These are phyloP conservation scores for Thera obeliscata DNA, from an alignment of 2,888 invertebrate species.

Conservation along the genomic window DNA sequence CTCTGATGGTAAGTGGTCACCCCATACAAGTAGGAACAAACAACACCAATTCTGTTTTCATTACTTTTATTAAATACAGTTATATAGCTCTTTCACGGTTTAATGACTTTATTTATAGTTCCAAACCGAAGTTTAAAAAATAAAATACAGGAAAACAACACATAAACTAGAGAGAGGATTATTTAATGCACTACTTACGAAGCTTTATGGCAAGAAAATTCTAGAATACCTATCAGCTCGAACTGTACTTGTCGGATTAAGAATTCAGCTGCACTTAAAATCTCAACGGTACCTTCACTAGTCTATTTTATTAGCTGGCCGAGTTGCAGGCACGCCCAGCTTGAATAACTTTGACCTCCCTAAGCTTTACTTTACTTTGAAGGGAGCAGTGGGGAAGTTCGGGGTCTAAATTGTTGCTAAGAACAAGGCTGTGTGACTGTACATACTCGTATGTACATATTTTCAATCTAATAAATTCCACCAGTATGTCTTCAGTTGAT, in stretches of 20 bases:
- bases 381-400: slow-evolving; percentile 1
- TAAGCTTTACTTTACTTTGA: slow-evolving; percentile 24
- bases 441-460: too few relatives aligned
- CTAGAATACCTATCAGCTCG: slow-evolving; percentile 9
- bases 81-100: too few relatives aligned
- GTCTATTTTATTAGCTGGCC: slow-evolving; percentile 38
- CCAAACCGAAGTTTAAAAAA: too few relatives aligned
- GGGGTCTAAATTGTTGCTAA: slow-evolving; percentile 12
- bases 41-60: too few relatives aligned
- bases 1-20: too few relatives aligned
- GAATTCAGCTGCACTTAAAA: slow-evolving; percentile 36
- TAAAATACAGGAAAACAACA: too few relatives aligned
- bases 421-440: slow-evolving; percentile 1
- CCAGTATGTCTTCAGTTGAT: too few relatives aligned
- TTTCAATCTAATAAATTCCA: too few relatives aligned
- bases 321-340: slow-evolving; percentile 32
- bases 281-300: slow-evolving; percentile 27
- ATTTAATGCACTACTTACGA: neutral
- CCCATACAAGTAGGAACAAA: too few relatives aligned
- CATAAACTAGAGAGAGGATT: too few relatives aligned
- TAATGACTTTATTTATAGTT: too few relatives aligned
- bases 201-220: slow-evolving; percentile 1
- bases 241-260: slow-evolving; percentile 25
- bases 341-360: slow-evolving; percentile 28
- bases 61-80: too few relatives aligned